Evolutionary conservation across 2,888 invertebrate genomes (phyloP), one percentile per base, ranked within the genome.

Genomic region (Alsophila aescularia): DNA sequence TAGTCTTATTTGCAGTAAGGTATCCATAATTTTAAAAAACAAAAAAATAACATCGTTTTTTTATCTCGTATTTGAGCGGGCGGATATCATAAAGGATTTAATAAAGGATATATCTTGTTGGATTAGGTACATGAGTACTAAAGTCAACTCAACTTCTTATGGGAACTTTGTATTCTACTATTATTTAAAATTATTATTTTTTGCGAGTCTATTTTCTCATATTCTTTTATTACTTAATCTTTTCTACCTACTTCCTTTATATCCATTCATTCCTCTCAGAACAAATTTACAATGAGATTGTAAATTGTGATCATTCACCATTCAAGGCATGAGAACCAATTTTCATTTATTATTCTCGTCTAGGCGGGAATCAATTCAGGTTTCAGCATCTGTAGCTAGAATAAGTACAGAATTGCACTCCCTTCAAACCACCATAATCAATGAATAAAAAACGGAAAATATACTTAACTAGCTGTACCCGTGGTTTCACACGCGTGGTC

Each of bases 401-500:
- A 51, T 39, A 52, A 43, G 31, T 44, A 32, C 1, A 12, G 42
- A 53, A 52, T 34, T 56, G 40, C 42, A 44, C 40, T 55, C 53
- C 43, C 48, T 52, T 39, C 35, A 52, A 51, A 45, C 39, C 34
- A 37, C 40, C 27, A 45, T 31, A 44, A 50, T 62, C 53, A 55
- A 58, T 54, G 56, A 51, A 56, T 60, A 29, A 56, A 52, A 60
- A 53, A 56, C 56, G 56, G 58, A 56, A 52, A 63, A 61, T 65
- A n/a, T n/a, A n/a, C n/a, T n/a, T n/a, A n/a, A n/a, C n/a, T n/a
- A n/a, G n/a, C n/a, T n/a, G n/a, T n/a, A n/a, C n/a, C n/a, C n/a
- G n/a, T n/a, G n/a, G n/a, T n/a, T n/a, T n/a, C n/a, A n/a, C n/a
- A n/a, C n/a, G n/a, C n/a, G n/a, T n/a, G n/a, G n/a, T n/a, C n/a